Evolutionary conservation across 2,797 vertebrate genomes (phyloP), one percentile per base, ranked within the genome.

Genomic region (Hyperoplus immaculatus): DNA sequence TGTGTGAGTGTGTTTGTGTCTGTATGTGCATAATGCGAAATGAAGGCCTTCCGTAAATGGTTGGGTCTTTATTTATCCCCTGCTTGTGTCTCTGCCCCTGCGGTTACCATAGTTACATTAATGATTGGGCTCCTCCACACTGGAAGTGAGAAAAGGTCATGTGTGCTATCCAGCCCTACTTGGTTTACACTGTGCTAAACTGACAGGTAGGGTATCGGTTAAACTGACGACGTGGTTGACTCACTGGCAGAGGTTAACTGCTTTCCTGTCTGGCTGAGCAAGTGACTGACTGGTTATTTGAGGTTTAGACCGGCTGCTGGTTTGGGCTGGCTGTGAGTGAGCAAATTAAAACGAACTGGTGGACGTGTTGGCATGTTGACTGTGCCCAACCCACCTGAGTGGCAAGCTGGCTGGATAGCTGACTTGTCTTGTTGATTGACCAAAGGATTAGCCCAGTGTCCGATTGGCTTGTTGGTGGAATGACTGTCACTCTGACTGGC

Each of bases 61-160:
- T 96, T 95, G 94, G 90, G 93, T 95, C 94, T 94, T 95, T 96
- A 95, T 97, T 96, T 96, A 96, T 96, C 96, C 85, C 89, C 92
- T 88, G 95, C 96, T 96, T 96, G 94, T 95, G 93, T 95, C 95
- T 94, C 3, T 80, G 92, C 95, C 92, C 94, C 94, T 93, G 90
- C 83, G 68, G 88, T 92, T 91, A 86, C 94, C 92, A 42, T 50
- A 93, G 94, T 90, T 95, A 96, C 96, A 94, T 94, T 94, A 94
- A 94, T 92, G 94, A 95, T 94, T 93, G 88, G 93, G 93, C 91
- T 93, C 90, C 77, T 83, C 76, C 88, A 87, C 91, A 88, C 95
- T 94, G 84, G 92, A 95, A 91, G 93, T 91, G 94, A 93, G 92
- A 90, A 90, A 95, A 96, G 93, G 96, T 96, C 92, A 93, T 81